Evolutionary conservation across 1,140 invertebrate genomes (phyloP).

Genomic region (Conopomorpha cramerella): DNA sequence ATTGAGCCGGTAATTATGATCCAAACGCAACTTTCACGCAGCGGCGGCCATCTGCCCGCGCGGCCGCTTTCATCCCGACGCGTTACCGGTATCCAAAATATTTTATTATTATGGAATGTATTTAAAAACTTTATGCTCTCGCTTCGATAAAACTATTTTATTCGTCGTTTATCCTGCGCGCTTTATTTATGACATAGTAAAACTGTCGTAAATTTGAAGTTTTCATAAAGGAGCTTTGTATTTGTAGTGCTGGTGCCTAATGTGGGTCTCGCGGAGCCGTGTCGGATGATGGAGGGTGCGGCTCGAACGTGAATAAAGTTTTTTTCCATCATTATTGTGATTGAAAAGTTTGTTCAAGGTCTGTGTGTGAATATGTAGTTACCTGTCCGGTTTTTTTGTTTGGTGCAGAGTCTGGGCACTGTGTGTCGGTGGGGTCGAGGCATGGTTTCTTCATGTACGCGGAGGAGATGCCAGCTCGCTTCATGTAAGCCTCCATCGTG

Average conservation of each 20-base stretch:
- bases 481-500: conserved; percentile 88
- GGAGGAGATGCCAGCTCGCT: conserved; percentile 89
- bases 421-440: conserved; percentile 85
- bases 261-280: conserved; percentile 23
- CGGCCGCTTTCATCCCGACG: conserved; percentile 43
- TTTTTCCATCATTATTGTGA: no score
- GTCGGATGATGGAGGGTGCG: no score
- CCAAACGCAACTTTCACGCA: conserved; percentile 24
- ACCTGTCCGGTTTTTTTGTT: conserved; percentile 85
- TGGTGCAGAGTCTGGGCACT: conserved; percentile 89
- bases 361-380: conserved; percentile 38
- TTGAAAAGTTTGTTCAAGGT: no score
- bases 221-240: conserved; percentile 34
- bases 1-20: conserved; percentile 11
- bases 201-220: conserved; percentile 45
- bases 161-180: conserved; percentile 26
- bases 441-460: conserved; percentile 99
- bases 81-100: conserved; percentile 48
- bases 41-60: conserved; percentile 30
- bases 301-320: no score
- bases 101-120: conserved; percentile 46
- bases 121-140: conserved; percentile 36
- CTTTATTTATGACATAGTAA: conserved; percentile 44
- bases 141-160: conserved; percentile 38
- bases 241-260: conserved; percentile 28